phyloP scores from a whole-genome alignment of 2,797 vertebrate genomes.

The Sebastes hubbsi region DNA sequence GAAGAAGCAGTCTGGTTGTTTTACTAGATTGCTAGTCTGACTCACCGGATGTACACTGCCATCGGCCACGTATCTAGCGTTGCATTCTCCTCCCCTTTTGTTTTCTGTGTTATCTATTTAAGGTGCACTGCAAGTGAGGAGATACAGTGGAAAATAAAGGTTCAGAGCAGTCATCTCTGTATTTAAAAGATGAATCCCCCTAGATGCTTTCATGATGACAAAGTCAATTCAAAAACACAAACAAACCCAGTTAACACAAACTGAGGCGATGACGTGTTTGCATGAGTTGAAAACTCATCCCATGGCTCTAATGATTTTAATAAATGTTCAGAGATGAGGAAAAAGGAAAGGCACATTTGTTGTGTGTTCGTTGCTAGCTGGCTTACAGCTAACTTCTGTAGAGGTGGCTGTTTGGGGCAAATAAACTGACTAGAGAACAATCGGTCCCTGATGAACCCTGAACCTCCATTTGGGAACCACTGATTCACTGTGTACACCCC shows the following conservation, averaged over 20 bases:
- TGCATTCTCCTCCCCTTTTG: too few relatives aligned
- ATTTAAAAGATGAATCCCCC: too few relatives aligned
- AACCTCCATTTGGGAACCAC: background rate
- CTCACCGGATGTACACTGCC: background rate
- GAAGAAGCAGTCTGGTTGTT: background rate
- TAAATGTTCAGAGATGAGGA: background rate
- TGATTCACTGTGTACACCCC: background rate
- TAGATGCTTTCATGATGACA: too few relatives aligned
- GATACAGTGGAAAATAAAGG: too few relatives aligned
- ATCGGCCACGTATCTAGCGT: background rate
- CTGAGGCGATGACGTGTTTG: rapidly evolving
- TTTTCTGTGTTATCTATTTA: too few relatives aligned
- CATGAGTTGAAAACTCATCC: background rate
- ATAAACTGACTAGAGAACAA: background rate
- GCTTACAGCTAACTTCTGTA: background rate
- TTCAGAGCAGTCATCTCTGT: too few relatives aligned
- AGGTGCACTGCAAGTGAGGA: too few relatives aligned
- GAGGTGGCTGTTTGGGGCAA: background rate
- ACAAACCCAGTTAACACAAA: background rate
- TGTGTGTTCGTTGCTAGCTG: background rate
- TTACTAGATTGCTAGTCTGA: background rate
- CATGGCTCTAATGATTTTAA: rapidly evolving
- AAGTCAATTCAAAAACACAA: background rate
- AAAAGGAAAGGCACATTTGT: background rate
- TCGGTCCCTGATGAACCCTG: background rate